phyloP scores from a whole-genome alignment of 2,113 vertebrate genomes.

The Semnornis frantzii region DNA sequence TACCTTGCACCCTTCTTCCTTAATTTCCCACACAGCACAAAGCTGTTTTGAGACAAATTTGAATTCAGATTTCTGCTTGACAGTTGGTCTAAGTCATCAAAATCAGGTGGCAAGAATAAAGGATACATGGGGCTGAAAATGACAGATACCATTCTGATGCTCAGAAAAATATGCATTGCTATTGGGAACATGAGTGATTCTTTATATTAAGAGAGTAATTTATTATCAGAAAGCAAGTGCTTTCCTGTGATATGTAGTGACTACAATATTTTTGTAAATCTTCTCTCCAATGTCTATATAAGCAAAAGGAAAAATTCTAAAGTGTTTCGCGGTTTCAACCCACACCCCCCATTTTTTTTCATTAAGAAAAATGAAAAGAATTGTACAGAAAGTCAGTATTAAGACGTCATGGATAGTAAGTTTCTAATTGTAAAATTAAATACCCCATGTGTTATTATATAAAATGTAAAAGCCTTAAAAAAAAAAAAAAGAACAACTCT shows the following conservation, averaged over 20 bases:
- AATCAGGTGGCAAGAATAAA: neutral
- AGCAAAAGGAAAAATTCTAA: neutral
- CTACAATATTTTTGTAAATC: neutral
- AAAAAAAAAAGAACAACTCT: neutral
- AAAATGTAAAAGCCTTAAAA: slow-evolving; percentile 21
- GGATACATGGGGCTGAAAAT: neutral
- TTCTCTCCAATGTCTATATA: neutral
- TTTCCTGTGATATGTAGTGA: neutral
- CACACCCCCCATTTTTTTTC: neutral
- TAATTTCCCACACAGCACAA: neutral
- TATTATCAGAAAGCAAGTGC: neutral
- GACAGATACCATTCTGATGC: neutral
- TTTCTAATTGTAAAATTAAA: slow-evolving; percentile 47
- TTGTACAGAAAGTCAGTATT: slow-evolving; percentile 21
- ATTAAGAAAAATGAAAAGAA: slow-evolving; percentile 47
- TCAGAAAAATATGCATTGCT: neutral
- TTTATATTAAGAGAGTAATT: neutral
- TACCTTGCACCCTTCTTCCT: neutral
- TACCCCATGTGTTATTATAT: slow-evolving; percentile 18
- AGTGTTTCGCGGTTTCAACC: slow-evolving; percentile 2
- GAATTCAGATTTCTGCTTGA: neutral
- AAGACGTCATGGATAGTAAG: slow-evolving; percentile 15
- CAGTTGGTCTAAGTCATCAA: neutral
- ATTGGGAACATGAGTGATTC: neutral
- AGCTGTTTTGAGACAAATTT: neutral